Evolutionary conservation across 2,888 invertebrate genomes (phyloP), one percentile per base, ranked within the genome.

Genomic region (Eilema caniola): DNA sequence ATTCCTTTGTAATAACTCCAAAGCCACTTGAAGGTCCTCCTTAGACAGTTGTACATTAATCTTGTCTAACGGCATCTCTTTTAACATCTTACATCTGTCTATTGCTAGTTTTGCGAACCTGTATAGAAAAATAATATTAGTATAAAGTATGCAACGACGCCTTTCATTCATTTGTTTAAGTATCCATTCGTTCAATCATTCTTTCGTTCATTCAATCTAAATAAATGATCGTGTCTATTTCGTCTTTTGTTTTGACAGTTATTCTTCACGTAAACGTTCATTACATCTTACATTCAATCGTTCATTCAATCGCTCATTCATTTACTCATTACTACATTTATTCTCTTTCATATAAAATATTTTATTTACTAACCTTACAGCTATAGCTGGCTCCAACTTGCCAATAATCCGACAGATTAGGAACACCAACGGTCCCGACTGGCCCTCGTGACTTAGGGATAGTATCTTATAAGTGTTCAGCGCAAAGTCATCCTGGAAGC

Each of bases 341-440:
- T 23, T 14, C 2, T 3, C n/a, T n/a, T n/a, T n/a, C 14, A 12
- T 25, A 31, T 62, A 37, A 33, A 14, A 12, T 14, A 7, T 24
- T n/a, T 11, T 24, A 2, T 11, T 0, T 20, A 73, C 85, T 72
- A 73, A 94, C 94, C 92, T 88, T 0, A 88, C 84, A 28, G 93
- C 93, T 1, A 93, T 79, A 0, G 95, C 88, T 0, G 95, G 93
- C 68, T 97, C 97, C 85, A 97, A 91, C 76, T 97, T 96, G 0
- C 97, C 96, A 41, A 97, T 95, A 73, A 97, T 97, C 31, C 96
- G 96, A 62, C 97, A 96, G 53, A 96, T 96, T 25, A 98, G 93
- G 77, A 98, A 96, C 61, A 98, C 92, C 20, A 98, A 93, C 0
- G 97, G 95, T 0, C 98, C 98, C 24, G 97, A 97, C 87, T 98